These are phyloP conservation scores for Drosophila punjabiensis DNA, from an alignment of 1,140 invertebrate genomes.

Conservation along the genomic window DNA sequence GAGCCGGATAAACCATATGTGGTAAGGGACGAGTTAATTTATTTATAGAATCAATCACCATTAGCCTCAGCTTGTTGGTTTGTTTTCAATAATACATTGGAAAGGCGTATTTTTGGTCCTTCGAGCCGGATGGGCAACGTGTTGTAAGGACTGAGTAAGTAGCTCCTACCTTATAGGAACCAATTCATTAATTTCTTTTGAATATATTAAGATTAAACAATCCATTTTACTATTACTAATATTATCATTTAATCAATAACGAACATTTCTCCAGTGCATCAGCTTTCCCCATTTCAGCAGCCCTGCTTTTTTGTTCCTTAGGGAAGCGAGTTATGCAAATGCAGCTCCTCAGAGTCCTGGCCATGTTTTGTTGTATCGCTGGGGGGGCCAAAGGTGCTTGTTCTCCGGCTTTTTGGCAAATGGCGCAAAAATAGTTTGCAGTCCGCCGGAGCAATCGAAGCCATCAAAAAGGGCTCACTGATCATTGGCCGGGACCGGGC, in stretches of 20 bases:
- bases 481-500: slow-evolving; percentile 55
- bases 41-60: too few species aligned
- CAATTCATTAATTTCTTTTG: not conserved
- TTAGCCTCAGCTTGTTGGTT: too few species aligned
- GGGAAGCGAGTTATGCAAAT: slow-evolving; percentile 66
- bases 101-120: not conserved
- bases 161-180: not conserved
- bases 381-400: slow-evolving; percentile 62
- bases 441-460: slow-evolving; percentile 49
- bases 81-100: too few species aligned
- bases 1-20: too few species aligned
- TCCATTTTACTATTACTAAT: too few species aligned
- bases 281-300: slow-evolving; percentile 15
- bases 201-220: not conserved
- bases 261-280: slow-evolving; percentile 3
- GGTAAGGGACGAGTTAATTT: too few species aligned
- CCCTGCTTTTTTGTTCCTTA: slow-evolving; percentile 44
- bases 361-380: slow-evolving; percentile 60
- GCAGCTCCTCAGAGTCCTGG: slow-evolving; percentile 49
- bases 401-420: slow-evolving; percentile 61
- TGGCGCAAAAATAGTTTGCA: slow-evolving; percentile 69
- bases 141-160: not conserved
- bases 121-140: not conserved
- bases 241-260: not conserved
- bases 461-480: slow-evolving; percentile 53